Conservation (phyloP, 2,888 invertebrate species). For the Gymnosoma rotundatum region DNA sequence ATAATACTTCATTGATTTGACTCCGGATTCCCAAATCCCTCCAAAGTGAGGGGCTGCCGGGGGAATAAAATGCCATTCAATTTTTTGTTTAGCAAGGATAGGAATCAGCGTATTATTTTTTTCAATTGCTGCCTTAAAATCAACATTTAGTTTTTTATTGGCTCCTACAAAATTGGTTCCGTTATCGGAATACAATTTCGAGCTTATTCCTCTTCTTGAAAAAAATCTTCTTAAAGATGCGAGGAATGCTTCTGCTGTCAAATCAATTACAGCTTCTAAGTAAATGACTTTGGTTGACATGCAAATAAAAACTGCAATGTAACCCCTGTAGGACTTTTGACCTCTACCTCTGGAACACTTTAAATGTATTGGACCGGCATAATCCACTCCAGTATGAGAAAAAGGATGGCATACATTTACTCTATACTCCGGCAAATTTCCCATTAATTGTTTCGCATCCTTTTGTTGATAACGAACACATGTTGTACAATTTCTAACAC, state of each 20-base stretch:
- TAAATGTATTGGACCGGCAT: background rate
- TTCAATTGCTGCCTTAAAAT: background rate
- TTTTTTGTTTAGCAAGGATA: background rate
- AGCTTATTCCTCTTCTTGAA: background rate
- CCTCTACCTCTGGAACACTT: background rate
- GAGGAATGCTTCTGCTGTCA: background rate
- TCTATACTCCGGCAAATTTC: background rate
- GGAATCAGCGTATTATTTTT: background rate
- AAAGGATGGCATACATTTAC: background rate
- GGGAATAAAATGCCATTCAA: conserved; percentile 2
- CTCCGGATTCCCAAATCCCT: too few relatives aligned
- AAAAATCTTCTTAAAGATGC: background rate
- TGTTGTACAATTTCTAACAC: background rate
- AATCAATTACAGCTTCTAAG: background rate
- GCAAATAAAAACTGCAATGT: conserved; percentile 2
- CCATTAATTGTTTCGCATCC: background rate
- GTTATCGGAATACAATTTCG: background rate
- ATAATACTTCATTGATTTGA: too few relatives aligned
- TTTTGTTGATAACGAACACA: background rate
- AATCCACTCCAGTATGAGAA: background rate
- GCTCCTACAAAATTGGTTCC: background rate
- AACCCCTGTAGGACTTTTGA: background rate
- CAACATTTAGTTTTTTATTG: background rate
- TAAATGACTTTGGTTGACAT: conserved; percentile 4
- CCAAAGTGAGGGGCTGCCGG: background rate